phyloP scores from a whole-genome alignment of 2,888 invertebrate genomes.

The Archaeoteleia sp. region DNA sequence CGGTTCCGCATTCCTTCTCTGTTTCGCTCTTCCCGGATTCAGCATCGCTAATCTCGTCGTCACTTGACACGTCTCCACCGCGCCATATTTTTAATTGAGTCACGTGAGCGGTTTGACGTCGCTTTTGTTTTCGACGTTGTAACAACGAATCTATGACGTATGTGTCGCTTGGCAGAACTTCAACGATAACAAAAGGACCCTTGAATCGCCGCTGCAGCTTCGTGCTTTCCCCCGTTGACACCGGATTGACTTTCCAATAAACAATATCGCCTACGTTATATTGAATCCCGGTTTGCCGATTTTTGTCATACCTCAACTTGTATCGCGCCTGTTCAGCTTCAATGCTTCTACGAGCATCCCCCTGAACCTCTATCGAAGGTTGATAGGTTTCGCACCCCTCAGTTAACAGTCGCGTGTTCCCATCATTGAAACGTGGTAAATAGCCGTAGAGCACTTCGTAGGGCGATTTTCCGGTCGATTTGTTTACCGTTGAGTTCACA shows the following conservation, averaged over 20 bases:
- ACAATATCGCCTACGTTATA: no score
- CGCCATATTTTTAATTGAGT: no score
- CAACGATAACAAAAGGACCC: neutral
- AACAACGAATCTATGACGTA: no score
- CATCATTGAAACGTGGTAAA: conserved; percentile 11
- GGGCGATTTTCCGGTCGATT: conserved; percentile 1
- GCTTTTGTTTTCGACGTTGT: no score
- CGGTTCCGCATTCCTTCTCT: no score
- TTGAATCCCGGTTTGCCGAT: neutral
- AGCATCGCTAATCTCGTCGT: no score
- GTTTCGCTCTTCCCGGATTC: no score
- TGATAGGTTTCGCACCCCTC: neutral
- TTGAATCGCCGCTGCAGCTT: no score
- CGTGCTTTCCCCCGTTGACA: no score
- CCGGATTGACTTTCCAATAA: no score
- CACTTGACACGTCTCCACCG: no score
- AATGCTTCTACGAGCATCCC: neutral
- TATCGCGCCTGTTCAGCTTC: neutral
- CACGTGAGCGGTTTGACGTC: no score
- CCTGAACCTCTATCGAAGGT: neutral
- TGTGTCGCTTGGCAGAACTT: neutral
- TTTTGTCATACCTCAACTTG: conserved; percentile 4
- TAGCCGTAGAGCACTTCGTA: conserved; percentile 8
- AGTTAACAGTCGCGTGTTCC: neutral
- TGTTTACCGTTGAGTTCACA: neutral